These are phyloP conservation scores for Sarcophaga peregrina DNA, from an alignment of 1,140 invertebrate species.

Conservation along the genomic window DNA sequence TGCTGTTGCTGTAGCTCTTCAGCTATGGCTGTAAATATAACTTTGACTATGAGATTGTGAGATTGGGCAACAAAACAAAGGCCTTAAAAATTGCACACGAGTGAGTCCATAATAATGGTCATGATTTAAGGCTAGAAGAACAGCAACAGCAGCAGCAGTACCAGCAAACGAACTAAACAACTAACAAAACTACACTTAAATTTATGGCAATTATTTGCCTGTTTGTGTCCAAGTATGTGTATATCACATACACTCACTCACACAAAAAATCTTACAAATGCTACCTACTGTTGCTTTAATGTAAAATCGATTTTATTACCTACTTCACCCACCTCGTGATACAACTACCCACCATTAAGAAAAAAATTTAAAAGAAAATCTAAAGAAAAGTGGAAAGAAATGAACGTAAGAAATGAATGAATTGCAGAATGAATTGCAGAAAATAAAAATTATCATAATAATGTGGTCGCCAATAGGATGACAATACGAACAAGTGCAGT, in stretches of 20 bases:
- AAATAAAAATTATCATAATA: constrained; percentile 33
- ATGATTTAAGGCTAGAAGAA: not conserved
- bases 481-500: constrained; percentile 19
- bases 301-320: constrained; percentile 30
- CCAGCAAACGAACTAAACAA: not conserved
- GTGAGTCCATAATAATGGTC: not conserved
- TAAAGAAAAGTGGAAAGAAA: not conserved
- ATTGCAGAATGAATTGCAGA: not conserved
- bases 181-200: not conserved
- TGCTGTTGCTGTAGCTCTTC: not conserved
- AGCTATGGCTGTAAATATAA: not conserved
- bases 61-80: too few relatives aligned
- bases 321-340: not conserved
- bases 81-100: too few relatives aligned
- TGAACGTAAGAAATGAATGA: not conserved
- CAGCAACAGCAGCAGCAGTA: not conserved
- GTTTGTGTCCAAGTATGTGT: not conserved
- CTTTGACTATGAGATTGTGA: too few relatives aligned
- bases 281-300: not conserved
- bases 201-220: constrained; percentile 31
- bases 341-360: too few relatives aligned
- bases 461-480: constrained; percentile 29
- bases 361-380: not conserved
- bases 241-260: constrained; percentile 5
- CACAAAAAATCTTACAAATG: not conserved